A percentile compares a stretch with the other conserved stretches of the same genome.
phyloP scores from a whole-genome alignment of 1,140 invertebrate genomes.

The Asbolus verrucosus region DNA sequence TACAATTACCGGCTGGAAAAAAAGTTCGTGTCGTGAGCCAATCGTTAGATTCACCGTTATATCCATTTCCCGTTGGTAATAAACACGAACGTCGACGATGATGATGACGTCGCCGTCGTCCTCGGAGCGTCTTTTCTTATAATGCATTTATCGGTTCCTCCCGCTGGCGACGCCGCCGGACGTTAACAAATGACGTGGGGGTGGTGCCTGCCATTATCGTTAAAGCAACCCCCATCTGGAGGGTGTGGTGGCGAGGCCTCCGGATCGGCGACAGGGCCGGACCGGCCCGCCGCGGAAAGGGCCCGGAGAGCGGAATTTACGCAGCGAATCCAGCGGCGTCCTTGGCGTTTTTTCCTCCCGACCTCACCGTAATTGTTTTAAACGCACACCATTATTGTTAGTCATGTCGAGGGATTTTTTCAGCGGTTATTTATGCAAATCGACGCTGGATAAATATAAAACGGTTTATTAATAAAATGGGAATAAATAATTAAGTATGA shows the following conservation, averaged over 20 bases:
- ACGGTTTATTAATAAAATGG: slow-evolving; percentile 30
- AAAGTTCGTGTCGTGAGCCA: no score
- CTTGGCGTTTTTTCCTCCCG: no score
- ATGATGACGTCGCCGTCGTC: slow-evolving; percentile 33
- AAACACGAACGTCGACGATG: background rate
- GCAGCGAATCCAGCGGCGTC: no score
- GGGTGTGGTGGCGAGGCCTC: slow-evolving; percentile 44
- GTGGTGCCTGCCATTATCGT: slow-evolving; percentile 57
- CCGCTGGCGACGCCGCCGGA: slow-evolving; percentile 55
- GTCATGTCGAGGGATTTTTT: no score
- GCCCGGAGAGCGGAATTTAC: no score
- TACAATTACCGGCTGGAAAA: no score
- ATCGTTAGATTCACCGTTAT: no score
- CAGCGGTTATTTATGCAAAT: slow-evolving; percentile 19
- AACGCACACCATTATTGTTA: no score
- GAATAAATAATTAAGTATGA: slow-evolving; percentile 21
- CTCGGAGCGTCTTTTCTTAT: background rate
- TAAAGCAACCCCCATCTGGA: slow-evolving; percentile 45
- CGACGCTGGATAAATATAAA: slow-evolving; percentile 4
- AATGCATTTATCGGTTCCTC: slow-evolving; percentile 41
- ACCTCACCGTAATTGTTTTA: no score
- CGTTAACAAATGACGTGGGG: slow-evolving; percentile 58
- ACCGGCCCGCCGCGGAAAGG: background rate
- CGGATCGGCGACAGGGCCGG: background rate
- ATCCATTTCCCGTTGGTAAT: no score